A percentile compares a stretch with the other conserved stretches of the same genome.
These are phyloP conservation scores for Psilopogon haemacephalus DNA, from an alignment of 2,113 vertebrate genomes.

Conservation along the genomic window DNA sequence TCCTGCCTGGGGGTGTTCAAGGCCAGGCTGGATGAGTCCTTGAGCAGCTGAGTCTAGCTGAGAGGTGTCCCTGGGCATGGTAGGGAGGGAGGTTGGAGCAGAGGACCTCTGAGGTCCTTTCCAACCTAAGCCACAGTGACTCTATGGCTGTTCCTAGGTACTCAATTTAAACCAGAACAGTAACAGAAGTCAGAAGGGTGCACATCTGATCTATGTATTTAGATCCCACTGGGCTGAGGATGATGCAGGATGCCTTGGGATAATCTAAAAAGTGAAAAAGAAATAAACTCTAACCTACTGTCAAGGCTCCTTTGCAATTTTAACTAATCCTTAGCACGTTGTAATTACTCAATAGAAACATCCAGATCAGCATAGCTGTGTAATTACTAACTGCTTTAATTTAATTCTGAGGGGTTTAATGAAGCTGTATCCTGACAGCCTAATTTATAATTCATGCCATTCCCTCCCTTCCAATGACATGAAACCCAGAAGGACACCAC, in stretches of 20 bases:
- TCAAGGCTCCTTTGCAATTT: slow-evolving; percentile 8
- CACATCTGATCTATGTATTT: not conserved
- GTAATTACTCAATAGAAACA: slow-evolving; percentile 48
- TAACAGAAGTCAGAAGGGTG: not conserved
- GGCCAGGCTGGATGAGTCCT: too few relatives aligned
- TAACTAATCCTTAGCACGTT: slow-evolving; percentile 5
- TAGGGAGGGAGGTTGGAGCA: too few relatives aligned
- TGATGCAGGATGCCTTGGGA: not conserved
- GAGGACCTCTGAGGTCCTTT: too few relatives aligned
- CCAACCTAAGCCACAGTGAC: too few relatives aligned
- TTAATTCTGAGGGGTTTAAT: slow-evolving; percentile 35
- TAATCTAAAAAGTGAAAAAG: not conserved
- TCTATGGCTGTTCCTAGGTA: not conserved
- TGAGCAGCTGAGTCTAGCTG: too few relatives aligned
- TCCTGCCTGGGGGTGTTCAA: too few relatives aligned
- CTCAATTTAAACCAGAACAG: not conserved
- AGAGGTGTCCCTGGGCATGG: too few relatives aligned
- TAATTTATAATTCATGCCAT: slow-evolving; percentile 17
- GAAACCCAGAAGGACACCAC: not conserved
- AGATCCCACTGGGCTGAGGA: not conserved
- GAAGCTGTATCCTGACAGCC: slow-evolving; percentile 24
- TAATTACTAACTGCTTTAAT: slow-evolving; percentile 49
- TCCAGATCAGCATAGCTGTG: not conserved
- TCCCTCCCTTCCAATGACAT: not conserved
- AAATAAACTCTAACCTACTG: not conserved